Evolutionary conservation across 2,797 vertebrate species (phyloP).

Genomic region (Gorsachius magnificus): DNA sequence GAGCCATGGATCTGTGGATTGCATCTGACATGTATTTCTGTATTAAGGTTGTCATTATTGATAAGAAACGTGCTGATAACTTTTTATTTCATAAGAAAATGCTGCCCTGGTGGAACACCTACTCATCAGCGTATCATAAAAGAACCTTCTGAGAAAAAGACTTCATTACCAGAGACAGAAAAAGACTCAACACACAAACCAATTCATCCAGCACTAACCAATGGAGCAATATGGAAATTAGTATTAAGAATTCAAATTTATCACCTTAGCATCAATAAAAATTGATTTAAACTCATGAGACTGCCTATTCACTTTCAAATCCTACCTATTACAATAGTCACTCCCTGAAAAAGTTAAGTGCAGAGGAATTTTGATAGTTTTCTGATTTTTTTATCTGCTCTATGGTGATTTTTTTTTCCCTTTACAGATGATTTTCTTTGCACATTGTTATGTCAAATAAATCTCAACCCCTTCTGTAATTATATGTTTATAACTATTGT

Average conservation of each 20-base stretch:
- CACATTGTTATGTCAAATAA: constrained; percentile 5
- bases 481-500: neutral
- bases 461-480: neutral
- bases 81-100: neutral
- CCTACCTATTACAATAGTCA: neutral
- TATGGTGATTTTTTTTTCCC: neutral
- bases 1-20: constrained; percentile 9
- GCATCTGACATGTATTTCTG: neutral
- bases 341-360: neutral
- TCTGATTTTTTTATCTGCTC: neutral
- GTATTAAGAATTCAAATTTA: neutral
- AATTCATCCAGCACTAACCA: neutral
- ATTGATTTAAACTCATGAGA: neutral
- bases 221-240: neutral
- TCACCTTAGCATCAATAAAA: neutral
- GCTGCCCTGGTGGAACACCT: neutral
- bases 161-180: neutral
- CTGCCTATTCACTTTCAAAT: neutral
- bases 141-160: neutral
- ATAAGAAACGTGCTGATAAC: neutral
- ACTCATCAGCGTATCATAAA: neutral
- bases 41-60: neutral
- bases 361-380: neutral
- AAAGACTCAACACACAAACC: neutral
- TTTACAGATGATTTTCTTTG: neutral